Base-by-base conservation (phyloP, 2,797 vertebrate genomes). In the Eospalax fontanierii region DNA sequence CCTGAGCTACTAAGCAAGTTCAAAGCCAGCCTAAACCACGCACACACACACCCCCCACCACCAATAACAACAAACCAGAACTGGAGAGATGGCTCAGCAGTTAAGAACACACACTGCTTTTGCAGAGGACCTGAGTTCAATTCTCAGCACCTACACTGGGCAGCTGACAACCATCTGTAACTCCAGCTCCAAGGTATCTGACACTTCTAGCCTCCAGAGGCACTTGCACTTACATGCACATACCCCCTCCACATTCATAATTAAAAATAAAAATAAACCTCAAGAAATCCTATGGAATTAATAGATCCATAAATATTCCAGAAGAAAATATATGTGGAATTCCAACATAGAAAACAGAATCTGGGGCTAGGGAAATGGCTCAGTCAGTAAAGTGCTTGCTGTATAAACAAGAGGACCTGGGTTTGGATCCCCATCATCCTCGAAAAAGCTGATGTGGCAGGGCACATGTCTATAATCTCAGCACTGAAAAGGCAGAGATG, bases 271-370 rank as follows among this genome's bases (percentile, higher is more conserved):
- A 70, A 71, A 30, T 50, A 38, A 71, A 57, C 38, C 24, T 71
- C 40, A 85, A 68, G 57, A 86, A 38, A 19, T 6, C 50, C 50
- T 10, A 15, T 9, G 7, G 46, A 74, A 19, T 63, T 33, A 75
- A 75, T 75, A 33, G 63, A 87, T 15, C 59, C 12, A 33, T 43
- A 43, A 43, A 14, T 43, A 63, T 74, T 82, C 15, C 21, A 81
- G 82, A 81, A 89, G n/a, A 91, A 93, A 91, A 84, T 89, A 82
- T 91, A 73, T 73, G 26, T 82, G 57, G 24, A 93, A 91, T 91
- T 65, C 22, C 68, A 87, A 87, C n/a, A 94, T 15, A 87, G 6
- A 87, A 89, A 90, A 92, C 38, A 33, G 35, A 70, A 21, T 2
- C 7, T 66, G 28, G 2, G 28, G 61, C 26, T 33, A 50, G 63